phyloP scores from a whole-genome alignment of 92 coral and sea anemone species.

The Anthopleura xanthogrammica region DNA sequence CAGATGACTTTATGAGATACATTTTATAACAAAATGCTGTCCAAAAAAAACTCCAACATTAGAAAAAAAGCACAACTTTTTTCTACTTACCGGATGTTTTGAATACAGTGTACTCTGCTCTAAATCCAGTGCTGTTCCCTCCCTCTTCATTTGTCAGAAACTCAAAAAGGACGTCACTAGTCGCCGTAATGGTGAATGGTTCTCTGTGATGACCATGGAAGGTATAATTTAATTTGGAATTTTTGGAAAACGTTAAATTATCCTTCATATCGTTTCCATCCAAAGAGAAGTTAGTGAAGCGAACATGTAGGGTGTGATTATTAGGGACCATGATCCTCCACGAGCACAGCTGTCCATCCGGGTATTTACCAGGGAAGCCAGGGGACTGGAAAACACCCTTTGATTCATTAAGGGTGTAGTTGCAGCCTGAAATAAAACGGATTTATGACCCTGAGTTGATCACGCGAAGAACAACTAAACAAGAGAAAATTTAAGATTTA shows the following conservation, averaged over 20 bases:
- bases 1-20: too few relatives aligned
- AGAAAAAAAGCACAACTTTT: not conserved
- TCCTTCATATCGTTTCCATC: not conserved
- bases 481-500: too few relatives aligned
- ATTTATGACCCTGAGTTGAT: too few relatives aligned
- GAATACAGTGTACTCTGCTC: not conserved
- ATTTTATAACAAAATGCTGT: too few relatives aligned
- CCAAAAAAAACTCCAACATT: too few relatives aligned
- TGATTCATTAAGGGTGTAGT: too few relatives aligned
- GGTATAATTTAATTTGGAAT: not conserved
- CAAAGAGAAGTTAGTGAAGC: constrained; percentile 32
- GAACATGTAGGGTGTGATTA: constrained; percentile 24
- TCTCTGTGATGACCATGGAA: not conserved
- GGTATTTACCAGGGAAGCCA: constrained; percentile 12
- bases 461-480: too few relatives aligned
- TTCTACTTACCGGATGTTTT: not conserved
- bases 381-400: too few relatives aligned
- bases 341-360: constrained; percentile 68
- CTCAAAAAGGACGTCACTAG: not conserved
- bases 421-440: too few relatives aligned
- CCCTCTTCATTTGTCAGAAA: not conserved
- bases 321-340: constrained; percentile 49
- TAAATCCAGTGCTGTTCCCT: constrained; percentile 7
- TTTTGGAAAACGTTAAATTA: too few relatives aligned
- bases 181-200: not conserved